These are phyloP conservation scores for Marcusenius ussheri DNA, from an alignment of 2,113 vertebrate species.

Conservation along the genomic window DNA sequence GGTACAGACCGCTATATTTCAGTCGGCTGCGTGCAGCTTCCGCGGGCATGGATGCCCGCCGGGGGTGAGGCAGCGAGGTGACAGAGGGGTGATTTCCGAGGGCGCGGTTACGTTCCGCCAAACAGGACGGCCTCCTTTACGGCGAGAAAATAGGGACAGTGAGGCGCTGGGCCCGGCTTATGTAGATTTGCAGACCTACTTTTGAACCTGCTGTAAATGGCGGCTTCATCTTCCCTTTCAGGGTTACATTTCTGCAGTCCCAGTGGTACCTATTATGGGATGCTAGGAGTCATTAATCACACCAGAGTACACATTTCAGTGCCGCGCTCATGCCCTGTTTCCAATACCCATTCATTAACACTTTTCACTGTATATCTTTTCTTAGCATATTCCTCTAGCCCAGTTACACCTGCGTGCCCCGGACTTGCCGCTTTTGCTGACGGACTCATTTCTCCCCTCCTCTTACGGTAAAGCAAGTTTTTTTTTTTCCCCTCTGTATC, in stretches of 20 bases:
- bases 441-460: slow-evolving; percentile 41
- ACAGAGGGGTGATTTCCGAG: background rate
- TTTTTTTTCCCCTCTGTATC: slow-evolving; percentile 7
- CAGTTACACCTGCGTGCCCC: slow-evolving; percentile 54
- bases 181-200: slow-evolving; percentile 31
- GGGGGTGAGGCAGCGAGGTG: background rate
- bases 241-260: slow-evolving; percentile 55
- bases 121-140: background rate
- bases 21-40: background rate
- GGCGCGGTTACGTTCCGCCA: background rate
- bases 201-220: slow-evolving; percentile 44
- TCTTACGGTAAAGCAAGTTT: slow-evolving; percentile 5
- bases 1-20: background rate
- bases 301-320: slow-evolving; percentile 57
- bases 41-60: background rate
- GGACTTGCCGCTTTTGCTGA: slow-evolving; percentile 59
- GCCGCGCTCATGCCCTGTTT: slow-evolving; percentile 47
- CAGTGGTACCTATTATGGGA: slow-evolving; percentile 62
- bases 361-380: slow-evolving; percentile 54
- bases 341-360: slow-evolving; percentile 65
- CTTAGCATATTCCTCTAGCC: slow-evolving; percentile 45
- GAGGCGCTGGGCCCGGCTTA: background rate
- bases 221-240: slow-evolving; percentile 56
- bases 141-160: background rate
- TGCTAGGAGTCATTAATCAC: slow-evolving; percentile 64